Evolutionary conservation across 1,140 invertebrate genomes (phyloP).

Genomic region (Caenorhabditis latens): DNA sequence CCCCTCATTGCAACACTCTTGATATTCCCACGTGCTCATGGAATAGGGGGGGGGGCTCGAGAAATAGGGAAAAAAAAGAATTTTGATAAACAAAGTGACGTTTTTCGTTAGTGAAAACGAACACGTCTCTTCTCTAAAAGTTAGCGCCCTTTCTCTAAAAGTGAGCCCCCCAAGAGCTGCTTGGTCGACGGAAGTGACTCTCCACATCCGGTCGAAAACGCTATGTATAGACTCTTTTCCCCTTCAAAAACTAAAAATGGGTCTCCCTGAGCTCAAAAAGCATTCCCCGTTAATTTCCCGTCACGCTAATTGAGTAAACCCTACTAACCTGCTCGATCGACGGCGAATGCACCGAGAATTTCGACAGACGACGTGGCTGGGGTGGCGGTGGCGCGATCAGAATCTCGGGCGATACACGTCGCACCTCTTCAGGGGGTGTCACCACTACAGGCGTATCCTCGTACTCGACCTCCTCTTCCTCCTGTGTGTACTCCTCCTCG

Average conservation of each 20-base stretch:
- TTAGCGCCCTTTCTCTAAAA: background rate
- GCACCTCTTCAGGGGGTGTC: conserved; percentile 10
- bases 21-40: conserved; percentile 18
- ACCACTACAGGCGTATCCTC: background rate
- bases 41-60: too few species aligned
- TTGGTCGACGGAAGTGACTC: conserved; percentile 12
- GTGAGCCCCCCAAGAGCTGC: background rate
- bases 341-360: conserved; percentile 45
- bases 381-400: conserved; percentile 15
- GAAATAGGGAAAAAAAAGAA: background rate
- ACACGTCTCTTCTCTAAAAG: background rate
- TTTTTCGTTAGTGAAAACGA: background rate
- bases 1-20: background rate
- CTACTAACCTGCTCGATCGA: conserved; percentile 39
- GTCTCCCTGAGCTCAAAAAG: too few species aligned
- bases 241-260: too few species aligned
- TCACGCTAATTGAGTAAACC: too few species aligned
- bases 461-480: background rate
- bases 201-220: conserved; percentile 11
- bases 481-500: background rate
- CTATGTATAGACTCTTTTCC: too few species aligned
- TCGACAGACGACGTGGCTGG: conserved; percentile 24
- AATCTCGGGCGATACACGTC: conserved; percentile 5
- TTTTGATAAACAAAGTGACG: conserved; percentile 44
- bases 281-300: too few species aligned